phyloP scores from a whole-genome alignment of 2,113 vertebrate species.

The Lipotes vexillifer region DNA sequence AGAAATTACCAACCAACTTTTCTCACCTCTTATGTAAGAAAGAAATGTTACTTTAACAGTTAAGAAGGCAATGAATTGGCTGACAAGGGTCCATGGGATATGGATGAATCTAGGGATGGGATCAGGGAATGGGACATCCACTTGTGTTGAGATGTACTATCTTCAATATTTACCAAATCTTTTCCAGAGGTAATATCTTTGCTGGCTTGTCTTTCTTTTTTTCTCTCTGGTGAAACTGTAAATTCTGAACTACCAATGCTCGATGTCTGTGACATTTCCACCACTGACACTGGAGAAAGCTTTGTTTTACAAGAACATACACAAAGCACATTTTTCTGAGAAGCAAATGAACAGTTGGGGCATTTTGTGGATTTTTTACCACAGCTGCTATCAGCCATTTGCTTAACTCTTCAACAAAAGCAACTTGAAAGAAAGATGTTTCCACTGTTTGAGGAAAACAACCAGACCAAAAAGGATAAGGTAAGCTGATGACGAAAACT shows the following conservation, averaged over 20 bases:
- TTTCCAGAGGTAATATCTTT: neutral
- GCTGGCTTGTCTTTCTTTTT: slow-evolving; percentile 22
- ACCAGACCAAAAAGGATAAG: neutral
- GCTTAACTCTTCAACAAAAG: slow-evolving; percentile 43
- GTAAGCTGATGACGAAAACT: slow-evolving; percentile 11
- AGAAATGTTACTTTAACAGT: slow-evolving; percentile 22
- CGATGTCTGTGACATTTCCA: slow-evolving; percentile 54
- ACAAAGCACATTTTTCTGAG: neutral
- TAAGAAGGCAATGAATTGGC: neutral
- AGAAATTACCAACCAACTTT: slow-evolving; percentile 6
- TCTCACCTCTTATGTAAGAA: slow-evolving; percentile 9
- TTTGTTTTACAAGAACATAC: slow-evolving; percentile 19
- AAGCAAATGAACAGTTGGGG: neutral
- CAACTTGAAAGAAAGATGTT: slow-evolving; percentile 36
- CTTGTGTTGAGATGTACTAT: neutral
- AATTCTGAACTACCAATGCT: slow-evolving; percentile 1
- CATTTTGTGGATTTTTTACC: slow-evolving; percentile 33
- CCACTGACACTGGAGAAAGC: neutral
- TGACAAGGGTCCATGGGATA: neutral
- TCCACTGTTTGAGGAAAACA: slow-evolving; percentile 60
- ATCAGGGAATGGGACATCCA: neutral
- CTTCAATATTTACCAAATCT: slow-evolving; percentile 59
- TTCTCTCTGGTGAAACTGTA: neutral
- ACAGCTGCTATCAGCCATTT: slow-evolving; percentile 59
- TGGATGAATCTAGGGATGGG: neutral